These are phyloP conservation scores for Ligdia adustata DNA, from an alignment of 2,888 invertebrate species.

Conservation along the genomic window DNA sequence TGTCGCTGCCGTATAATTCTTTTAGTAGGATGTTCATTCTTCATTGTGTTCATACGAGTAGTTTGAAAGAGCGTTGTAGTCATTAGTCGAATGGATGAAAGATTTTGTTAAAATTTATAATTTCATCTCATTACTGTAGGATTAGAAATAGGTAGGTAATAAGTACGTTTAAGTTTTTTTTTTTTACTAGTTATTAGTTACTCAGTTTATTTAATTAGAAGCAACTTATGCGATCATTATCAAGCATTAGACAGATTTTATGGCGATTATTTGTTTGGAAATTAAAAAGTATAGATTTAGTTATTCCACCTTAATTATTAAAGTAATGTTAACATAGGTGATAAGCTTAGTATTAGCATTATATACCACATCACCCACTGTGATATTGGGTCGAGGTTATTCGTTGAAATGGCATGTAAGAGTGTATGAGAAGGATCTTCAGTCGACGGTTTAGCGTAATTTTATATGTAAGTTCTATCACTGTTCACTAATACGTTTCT, in stretches of 20 bases:
- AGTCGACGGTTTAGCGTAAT: slow-evolving; percentile 64
- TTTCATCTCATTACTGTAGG: slow-evolving; percentile 9
- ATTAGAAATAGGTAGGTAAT: too few relatives aligned
- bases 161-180: too few relatives aligned
- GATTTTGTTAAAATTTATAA: slow-evolving; percentile 21
- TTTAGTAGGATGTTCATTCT: too few relatives aligned
- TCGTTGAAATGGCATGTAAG: slow-evolving; percentile 53
- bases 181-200: too few relatives aligned
- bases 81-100: slow-evolving; percentile 47
- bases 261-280: too few relatives aligned
- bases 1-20: too few relatives aligned
- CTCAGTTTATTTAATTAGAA: too few relatives aligned
- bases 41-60: too few relatives aligned
- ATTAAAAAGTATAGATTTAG: not conserved
- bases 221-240: too few relatives aligned
- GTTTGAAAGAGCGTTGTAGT: slow-evolving; percentile 18
- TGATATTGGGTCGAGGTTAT: slow-evolving; percentile 72
- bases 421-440: slow-evolving; percentile 56
- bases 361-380: slow-evolving; percentile 73
- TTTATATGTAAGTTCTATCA: slow-evolving; percentile 37
- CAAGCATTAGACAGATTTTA: too few relatives aligned
- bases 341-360: slow-evolving; percentile 34
- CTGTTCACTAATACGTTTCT: slow-evolving; percentile 15
- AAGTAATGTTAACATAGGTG: slow-evolving; percentile 31
- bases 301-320: not conserved